A percentile compares a stretch with the other conserved stretches of the same genome.
Evolutionary conservation across 2,888 invertebrate genomes (phyloP).

Genomic region (Caenorhabditis japonica): DNA sequence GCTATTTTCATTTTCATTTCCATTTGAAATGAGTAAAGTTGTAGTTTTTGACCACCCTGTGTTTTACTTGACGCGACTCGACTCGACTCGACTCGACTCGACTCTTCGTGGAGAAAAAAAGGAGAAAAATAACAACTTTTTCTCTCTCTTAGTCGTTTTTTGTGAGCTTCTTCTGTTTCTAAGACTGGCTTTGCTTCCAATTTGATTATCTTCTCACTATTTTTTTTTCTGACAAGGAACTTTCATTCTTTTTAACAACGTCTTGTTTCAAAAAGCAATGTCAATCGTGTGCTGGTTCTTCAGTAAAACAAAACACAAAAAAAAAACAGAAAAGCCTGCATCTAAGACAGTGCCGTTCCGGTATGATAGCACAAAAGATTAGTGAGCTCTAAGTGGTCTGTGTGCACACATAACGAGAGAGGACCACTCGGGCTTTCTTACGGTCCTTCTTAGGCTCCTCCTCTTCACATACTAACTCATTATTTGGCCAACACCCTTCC

Average conservation of each 20-base stretch:
- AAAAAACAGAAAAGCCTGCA: not conserved
- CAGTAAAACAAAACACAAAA: slow-evolving; percentile 4
- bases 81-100: too few species aligned
- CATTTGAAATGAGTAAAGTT: too few species aligned
- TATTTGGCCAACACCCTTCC: slow-evolving; percentile 22
- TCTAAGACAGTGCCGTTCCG: slow-evolving; percentile 7
- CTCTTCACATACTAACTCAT: slow-evolving; percentile 39
- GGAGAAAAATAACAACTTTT: too few species aligned
- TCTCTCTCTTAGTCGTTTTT: too few species aligned
- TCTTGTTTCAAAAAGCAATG: slow-evolving; percentile 11
- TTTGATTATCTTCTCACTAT: slow-evolving; percentile 50
- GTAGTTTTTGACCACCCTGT: too few species aligned
- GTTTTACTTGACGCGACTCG: too few species aligned
- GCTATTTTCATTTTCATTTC: too few species aligned
- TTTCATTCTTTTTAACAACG: slow-evolving; percentile 20
- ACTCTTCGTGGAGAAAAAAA: too few species aligned
- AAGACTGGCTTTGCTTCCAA: not conserved
- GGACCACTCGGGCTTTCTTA: slow-evolving; percentile 21
- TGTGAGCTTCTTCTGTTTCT: too few species aligned
- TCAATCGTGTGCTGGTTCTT: not conserved
- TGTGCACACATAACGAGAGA: slow-evolving; percentile 36
- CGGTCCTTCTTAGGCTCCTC: slow-evolving; percentile 21
- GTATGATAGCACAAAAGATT: slow-evolving; percentile 46
- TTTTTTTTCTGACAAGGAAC: slow-evolving; percentile 25
- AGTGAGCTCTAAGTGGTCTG: slow-evolving; percentile 7